A percentile compares a stretch with the other conserved stretches of the same genome.
Evolutionary conservation across 2,113 vertebrate genomes (phyloP).

Genomic region (Phylloscopus trochilus): DNA sequence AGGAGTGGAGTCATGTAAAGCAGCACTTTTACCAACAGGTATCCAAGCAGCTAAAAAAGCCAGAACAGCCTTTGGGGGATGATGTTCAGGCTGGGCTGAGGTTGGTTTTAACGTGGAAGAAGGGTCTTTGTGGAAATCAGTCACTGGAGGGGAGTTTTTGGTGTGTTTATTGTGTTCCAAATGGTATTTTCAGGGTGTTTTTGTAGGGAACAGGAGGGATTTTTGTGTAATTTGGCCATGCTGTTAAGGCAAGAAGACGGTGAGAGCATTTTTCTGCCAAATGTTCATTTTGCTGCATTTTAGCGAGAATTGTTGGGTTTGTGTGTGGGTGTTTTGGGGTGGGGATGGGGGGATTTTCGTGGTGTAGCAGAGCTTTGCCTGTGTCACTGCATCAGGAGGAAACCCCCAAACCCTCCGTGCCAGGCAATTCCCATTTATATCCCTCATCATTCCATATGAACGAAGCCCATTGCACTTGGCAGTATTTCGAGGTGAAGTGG

Average conservation of each 20-base stretch:
- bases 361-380: not conserved
- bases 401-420: not conserved
- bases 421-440: not conserved
- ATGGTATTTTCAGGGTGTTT: accelerated
- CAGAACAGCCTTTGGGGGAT: not conserved
- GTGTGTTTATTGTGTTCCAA: not conserved
- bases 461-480: not conserved
- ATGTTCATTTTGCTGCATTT: not conserved
- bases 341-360: not conserved
- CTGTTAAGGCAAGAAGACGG: not conserved
- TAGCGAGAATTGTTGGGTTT: not conserved
- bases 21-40: not conserved
- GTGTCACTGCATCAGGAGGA: accelerated
- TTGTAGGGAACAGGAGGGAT: not conserved
- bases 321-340: accelerated
- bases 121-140: not conserved
- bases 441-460: accelerated
- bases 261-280: not conserved
- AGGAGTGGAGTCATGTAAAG: not conserved
- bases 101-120: not conserved
- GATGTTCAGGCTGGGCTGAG: not conserved
- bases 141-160: not conserved
- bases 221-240: not conserved
- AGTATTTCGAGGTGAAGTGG: not conserved
- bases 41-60: not conserved